Percentiles rank a stretch among this genome's conserved stretches.
phyloP scores from a whole-genome alignment of 2,888 invertebrate species.

The Nemoura dubitans region DNA sequence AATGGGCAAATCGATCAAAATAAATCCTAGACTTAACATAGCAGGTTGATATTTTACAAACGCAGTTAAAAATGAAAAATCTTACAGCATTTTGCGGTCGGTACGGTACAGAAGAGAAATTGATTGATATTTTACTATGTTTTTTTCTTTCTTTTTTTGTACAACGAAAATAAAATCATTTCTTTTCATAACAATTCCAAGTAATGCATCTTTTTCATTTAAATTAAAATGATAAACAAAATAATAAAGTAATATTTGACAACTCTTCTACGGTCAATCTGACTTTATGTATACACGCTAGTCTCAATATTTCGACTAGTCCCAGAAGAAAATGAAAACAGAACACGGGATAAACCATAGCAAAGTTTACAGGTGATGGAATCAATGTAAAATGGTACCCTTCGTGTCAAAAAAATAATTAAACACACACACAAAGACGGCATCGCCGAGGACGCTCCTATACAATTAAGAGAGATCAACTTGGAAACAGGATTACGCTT shows the following conservation, averaged over 20 bases:
- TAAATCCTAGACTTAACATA: conserved; percentile 7
- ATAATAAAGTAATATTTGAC: conserved; percentile 33
- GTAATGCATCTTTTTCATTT: conserved; percentile 9
- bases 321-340: not conserved
- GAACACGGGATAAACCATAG: not conserved
- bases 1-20: conserved; percentile 14
- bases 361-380: not conserved
- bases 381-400: not conserved
- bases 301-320: not conserved
- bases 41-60: conserved; percentile 35
- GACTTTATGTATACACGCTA: not conserved
- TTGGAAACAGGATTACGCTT: conserved; percentile 39
- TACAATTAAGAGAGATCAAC: conserved; percentile 41
- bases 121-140: conserved; percentile 21
- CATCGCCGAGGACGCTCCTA: not conserved
- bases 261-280: not conserved
- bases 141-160: not conserved
- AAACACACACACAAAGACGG: not conserved
- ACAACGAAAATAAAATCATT: conserved; percentile 33
- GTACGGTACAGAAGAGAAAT: conserved; percentile 17
- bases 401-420: not conserved
- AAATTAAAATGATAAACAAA: conserved; percentile 40
- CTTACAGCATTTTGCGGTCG: not conserved
- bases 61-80: conserved; percentile 13
- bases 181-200: conserved; percentile 28